Evolutionary conservation across 2,888 invertebrate genomes (phyloP).

Genomic region (Melitaea athalia): DNA sequence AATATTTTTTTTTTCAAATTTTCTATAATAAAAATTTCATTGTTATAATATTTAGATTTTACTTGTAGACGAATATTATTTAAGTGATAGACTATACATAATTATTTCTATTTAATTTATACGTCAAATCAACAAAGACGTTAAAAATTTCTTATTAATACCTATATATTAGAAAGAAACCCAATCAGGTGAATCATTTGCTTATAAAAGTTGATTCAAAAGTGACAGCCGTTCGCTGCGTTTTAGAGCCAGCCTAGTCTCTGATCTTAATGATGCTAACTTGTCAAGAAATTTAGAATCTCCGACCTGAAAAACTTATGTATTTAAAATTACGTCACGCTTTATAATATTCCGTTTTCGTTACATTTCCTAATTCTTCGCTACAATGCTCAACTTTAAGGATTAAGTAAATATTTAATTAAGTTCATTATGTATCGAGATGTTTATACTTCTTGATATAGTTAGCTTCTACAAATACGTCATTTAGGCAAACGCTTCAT

Average conservation of each 20-base stretch:
- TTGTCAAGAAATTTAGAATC: slow-evolving; percentile 52
- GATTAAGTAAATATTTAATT: slow-evolving; percentile 20
- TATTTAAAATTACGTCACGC: slow-evolving; percentile 11
- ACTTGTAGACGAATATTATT: not conserved
- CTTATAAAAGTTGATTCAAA: slow-evolving; percentile 51
- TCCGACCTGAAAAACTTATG: slow-evolving; percentile 43
- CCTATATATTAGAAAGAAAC: no score
- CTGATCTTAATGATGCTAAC: slow-evolving; percentile 66
- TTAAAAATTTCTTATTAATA: no score
- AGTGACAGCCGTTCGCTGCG: slow-evolving; percentile 67
- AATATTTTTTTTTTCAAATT: slow-evolving; percentile 21
- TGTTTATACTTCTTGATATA: slow-evolving; percentile 50
- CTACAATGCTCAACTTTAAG: slow-evolving; percentile 28
- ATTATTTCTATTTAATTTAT: not conserved
- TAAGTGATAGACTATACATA: not conserved
- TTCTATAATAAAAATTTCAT: not conserved
- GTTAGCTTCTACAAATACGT: slow-evolving; percentile 48
- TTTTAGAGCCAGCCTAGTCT: slow-evolving; percentile 65
- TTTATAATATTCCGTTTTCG: slow-evolving; percentile 12
- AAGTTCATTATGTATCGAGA: slow-evolving; percentile 15
- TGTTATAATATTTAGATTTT: not conserved
- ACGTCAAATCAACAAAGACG: not conserved
- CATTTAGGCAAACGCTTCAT: slow-evolving; percentile 74
- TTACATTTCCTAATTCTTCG: slow-evolving; percentile 14
- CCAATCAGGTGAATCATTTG: not conserved